Evolutionary conservation across 2,888 invertebrate genomes (phyloP).

Genomic region (Drosophila ustulata): DNA sequence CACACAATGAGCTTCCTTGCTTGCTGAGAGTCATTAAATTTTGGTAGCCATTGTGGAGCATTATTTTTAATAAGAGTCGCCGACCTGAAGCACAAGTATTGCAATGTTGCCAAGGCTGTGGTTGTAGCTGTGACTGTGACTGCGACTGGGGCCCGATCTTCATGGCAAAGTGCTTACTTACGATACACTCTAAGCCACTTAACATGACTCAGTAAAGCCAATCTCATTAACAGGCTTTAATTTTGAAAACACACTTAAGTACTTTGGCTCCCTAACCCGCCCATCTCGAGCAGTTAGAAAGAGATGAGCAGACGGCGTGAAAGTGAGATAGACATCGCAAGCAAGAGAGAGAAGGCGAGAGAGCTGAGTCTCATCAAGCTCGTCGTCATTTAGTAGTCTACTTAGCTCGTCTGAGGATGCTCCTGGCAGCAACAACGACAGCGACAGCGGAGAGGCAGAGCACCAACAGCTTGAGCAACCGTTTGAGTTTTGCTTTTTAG

Average conservation of each 20-base stretch:
- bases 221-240: slow-evolving; percentile 81
- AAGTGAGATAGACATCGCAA: not conserved
- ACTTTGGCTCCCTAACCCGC: slow-evolving; percentile 38
- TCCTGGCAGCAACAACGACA: slow-evolving; percentile 40
- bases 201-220: slow-evolving; percentile 79
- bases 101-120: slow-evolving; percentile 6
- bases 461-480: slow-evolving; percentile 64
- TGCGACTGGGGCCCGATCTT: slow-evolving; percentile 39
- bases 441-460: slow-evolving; percentile 20
- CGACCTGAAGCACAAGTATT: slow-evolving; percentile 1
- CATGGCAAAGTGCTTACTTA: slow-evolving; percentile 75
- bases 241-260: slow-evolving; percentile 81
- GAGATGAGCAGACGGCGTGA: not conserved
- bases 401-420: slow-evolving; percentile 79
- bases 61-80: slow-evolving; percentile 74
- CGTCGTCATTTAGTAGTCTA: slow-evolving; percentile 79
- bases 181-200: slow-evolving; percentile 80
- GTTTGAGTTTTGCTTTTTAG: slow-evolving; percentile 61
- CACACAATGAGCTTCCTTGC: slow-evolving; percentile 17
- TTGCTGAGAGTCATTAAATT: slow-evolving; percentile 50
- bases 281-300: slow-evolving; percentile 8
- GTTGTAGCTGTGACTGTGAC: not conserved
- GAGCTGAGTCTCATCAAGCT: slow-evolving; percentile 36
- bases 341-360: not conserved
- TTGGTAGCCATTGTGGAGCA: slow-evolving; percentile 57